Evolutionary conservation across 2,113 vertebrate genomes (phyloP), one percentile per base, ranked within the genome.

Genomic region (Takifugu flavidus): DNA sequence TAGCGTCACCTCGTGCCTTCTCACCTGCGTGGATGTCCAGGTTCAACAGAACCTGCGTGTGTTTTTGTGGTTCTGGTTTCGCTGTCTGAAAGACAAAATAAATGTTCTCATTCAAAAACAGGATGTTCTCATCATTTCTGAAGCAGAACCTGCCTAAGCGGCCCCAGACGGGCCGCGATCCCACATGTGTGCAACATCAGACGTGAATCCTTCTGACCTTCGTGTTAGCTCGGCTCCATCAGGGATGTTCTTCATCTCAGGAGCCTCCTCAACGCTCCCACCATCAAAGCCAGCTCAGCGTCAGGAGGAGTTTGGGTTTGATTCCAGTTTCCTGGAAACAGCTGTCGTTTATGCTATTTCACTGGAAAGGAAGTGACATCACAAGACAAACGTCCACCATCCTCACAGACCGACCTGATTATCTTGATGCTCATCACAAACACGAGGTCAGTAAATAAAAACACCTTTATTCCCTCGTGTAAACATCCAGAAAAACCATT

Each of bases 111-210:
- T 56, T 42, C 28, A 67, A 67, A 52, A 50, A 25, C 68, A 62
- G 0, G 28, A 49, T 61, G 49, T 42, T 7, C 63, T 66, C n/a
- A 55, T 82, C 62, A 56, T 68, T 80, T 49, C 50, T 42, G 53
- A 1, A 54, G 43, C 62, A 67, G 43, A 50, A 59, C 42, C 29
- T 53, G 27, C 51, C 26, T n/a, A 57, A 66, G 0, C 12, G 39
- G 31, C 31, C 49, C 51, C 56, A 67, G 58, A 28, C 44, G 8
- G 28, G 34, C 39, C 11, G 68, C 2, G 55, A 56, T 56, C 51
- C 28, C 11, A 69, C 70, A 71, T 49, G 31, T 64, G 72, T 2
- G 44, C 50, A 28, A 2, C 5, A 67, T 70, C 67, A 67, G 6
- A 50, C 0, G 10, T 31, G 25, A 20, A 47, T 20, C 20, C 20